phyloP scores from a whole-genome alignment of 92 coral and sea anemone genomes.

The Epizoanthus scotinus region DNA sequence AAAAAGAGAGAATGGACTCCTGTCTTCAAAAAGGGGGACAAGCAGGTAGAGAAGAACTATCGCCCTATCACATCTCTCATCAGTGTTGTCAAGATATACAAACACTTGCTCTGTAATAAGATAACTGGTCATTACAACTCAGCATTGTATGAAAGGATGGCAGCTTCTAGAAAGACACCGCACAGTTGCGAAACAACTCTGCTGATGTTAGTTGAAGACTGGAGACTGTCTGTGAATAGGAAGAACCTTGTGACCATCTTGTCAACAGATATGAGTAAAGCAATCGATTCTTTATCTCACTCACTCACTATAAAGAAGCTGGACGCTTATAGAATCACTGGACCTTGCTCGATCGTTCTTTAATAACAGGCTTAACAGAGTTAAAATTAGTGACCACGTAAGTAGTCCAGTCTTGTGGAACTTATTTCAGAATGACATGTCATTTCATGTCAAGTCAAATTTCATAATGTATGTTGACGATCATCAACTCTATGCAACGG shows the following conservation, averaged over 20 bases:
- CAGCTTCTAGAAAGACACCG: constrained; percentile 52
- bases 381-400: constrained; percentile 12
- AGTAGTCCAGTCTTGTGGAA: constrained; percentile 3
- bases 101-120: constrained; percentile 50
- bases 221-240: constrained; percentile 46
- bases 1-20: constrained; percentile 59
- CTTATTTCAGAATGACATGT: constrained; percentile 18
- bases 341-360: not conserved
- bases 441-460: constrained; percentile 10
- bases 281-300: constrained; percentile 54
- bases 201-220: constrained; percentile 53
- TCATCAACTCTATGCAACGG: constrained; percentile 45
- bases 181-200: constrained; percentile 66
- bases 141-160: constrained; percentile 39
- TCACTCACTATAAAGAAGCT: constrained; percentile 11
- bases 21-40: constrained; percentile 45
- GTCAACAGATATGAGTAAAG: constrained; percentile 59
- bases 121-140: constrained; percentile 46
- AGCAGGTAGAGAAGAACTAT: constrained; percentile 44
- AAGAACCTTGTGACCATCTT: constrained; percentile 50
- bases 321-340: constrained; percentile 1
- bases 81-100: constrained; percentile 55
- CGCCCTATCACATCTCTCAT: constrained; percentile 59
- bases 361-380: not conserved
- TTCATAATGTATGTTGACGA: constrained; percentile 44